A percentile compares a stretch with the other conserved stretches of the same genome.
Evolutionary conservation across 1,140 invertebrate species (phyloP).

Genomic region (Drosophila ambigua): DNA sequence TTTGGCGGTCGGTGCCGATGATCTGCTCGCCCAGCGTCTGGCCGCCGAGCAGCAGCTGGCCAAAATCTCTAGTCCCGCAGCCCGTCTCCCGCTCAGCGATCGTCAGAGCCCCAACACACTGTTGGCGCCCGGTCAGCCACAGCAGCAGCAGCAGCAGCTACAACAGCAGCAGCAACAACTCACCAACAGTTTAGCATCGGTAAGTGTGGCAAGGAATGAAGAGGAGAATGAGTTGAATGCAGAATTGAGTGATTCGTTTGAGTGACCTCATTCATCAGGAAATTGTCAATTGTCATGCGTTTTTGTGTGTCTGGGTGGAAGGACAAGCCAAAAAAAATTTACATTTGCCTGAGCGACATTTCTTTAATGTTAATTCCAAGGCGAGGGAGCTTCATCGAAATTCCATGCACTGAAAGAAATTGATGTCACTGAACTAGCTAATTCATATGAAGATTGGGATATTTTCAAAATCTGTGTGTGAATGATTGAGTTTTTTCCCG

Average conservation of each 20-base stretch:
- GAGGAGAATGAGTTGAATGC: neutral
- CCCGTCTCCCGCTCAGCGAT: constrained; percentile 77
- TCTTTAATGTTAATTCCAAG: too few relatives aligned
- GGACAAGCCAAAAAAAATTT: constrained; percentile 9
- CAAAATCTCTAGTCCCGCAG: constrained; percentile 78
- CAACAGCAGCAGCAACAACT: constrained; percentile 45
- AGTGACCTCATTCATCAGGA: constrained; percentile 58
- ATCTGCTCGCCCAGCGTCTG: constrained; percentile 47
- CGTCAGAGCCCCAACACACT: constrained; percentile 81
- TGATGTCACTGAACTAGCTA: neutral
- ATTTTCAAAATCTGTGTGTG: neutral
- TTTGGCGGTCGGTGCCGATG: constrained; percentile 27
- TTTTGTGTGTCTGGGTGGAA: neutral
- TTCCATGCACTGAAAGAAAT: constrained; percentile 10
- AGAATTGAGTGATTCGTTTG: constrained; percentile 39
- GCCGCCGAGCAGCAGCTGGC: constrained; percentile 54
- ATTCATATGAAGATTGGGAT: too few relatives aligned
- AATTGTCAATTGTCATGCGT: constrained; percentile 29
- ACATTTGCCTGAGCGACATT: too few relatives aligned
- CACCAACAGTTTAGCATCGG: constrained; percentile 69
- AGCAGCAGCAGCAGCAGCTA: constrained; percentile 41
- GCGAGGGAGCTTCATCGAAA: too few relatives aligned
- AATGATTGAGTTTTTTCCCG: constrained; percentile 15
- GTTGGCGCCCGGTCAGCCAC: constrained; percentile 45
- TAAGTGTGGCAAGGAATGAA: constrained; percentile 22